phyloP scores from a whole-genome alignment of 2,113 vertebrate genomes.

The Rynchops niger region DNA sequence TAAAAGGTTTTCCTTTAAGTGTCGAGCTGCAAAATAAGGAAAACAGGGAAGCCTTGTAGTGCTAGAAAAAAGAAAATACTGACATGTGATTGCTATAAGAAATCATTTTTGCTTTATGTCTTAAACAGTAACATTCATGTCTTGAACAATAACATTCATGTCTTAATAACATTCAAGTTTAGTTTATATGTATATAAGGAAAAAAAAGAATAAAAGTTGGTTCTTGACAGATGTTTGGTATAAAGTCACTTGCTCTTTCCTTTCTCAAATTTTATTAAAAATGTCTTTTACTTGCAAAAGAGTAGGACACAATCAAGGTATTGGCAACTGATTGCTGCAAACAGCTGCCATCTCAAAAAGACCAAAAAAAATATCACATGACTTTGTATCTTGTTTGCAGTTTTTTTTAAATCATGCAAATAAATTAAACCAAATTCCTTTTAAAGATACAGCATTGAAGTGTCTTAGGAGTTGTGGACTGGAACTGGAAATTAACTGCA shows the following conservation, averaged over 20 bases:
- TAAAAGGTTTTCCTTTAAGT: neutral
- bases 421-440: neutral
- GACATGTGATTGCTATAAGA: neutral
- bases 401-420: neutral
- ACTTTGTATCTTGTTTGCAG: neutral
- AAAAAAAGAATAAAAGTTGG: neutral
- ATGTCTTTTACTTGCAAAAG: neutral
- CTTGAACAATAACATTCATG: no score
- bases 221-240: neutral
- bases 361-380: neutral
- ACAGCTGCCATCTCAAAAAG: neutral
- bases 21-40: neutral
- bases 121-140: neutral
- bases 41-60: neutral
- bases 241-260: neutral
- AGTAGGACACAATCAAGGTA: neutral
- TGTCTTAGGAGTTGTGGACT: neutral
- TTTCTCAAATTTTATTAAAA: neutral
- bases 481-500: neutral
- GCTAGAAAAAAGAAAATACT: neutral
- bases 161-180: neutral
- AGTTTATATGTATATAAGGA: neutral
- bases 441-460: neutral
- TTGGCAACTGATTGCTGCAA: neutral
- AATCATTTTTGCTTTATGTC: neutral